Percentiles rank a stretch among this genome's conserved stretches.
Conservation (phyloP, 2,888 invertebrate species). For the Cremastinae sp. region DNA sequence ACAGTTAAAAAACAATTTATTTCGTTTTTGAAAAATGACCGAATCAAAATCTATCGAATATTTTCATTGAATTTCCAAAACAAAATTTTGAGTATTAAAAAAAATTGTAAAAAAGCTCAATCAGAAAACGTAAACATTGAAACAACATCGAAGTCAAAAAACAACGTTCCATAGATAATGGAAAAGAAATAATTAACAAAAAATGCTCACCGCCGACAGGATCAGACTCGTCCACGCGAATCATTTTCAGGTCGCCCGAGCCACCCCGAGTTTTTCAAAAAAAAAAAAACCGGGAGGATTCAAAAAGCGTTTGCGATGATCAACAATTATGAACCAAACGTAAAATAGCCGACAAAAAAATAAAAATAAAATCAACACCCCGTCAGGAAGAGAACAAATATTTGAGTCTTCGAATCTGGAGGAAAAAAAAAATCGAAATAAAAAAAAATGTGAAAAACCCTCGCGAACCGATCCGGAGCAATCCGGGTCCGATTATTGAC, state of each 20-base stretch:
- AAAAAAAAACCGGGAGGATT: conserved; percentile 28
- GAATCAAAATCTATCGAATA: too few species aligned
- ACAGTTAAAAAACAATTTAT: too few species aligned
- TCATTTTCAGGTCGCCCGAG: conserved; percentile 83
- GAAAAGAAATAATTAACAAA: background rate
- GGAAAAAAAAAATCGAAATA: conserved; percentile 8
- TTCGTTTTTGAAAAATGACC: too few species aligned
- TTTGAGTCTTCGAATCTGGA: background rate
- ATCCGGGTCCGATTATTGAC: conserved; percentile 75
- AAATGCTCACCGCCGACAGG: conserved; percentile 91
- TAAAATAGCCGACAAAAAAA: too few species aligned
- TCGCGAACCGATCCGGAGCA: conserved; percentile 67
- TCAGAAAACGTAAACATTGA: background rate
- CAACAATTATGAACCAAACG: background rate
- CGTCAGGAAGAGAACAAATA: background rate
- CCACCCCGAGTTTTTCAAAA: conserved; percentile 13
- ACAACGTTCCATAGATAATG: too few species aligned
- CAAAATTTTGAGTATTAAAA: too few species aligned
- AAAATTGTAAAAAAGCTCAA: background rate
- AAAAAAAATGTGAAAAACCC: conserved; percentile 1
- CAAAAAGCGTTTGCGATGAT: background rate
- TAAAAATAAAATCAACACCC: too few species aligned
- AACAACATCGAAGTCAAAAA: too few species aligned
- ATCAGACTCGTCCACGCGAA: conserved; percentile 94
- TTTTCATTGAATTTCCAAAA: too few species aligned